Conservation (phyloP, 2,888 invertebrate species). For the Hyles lineata region DNA sequence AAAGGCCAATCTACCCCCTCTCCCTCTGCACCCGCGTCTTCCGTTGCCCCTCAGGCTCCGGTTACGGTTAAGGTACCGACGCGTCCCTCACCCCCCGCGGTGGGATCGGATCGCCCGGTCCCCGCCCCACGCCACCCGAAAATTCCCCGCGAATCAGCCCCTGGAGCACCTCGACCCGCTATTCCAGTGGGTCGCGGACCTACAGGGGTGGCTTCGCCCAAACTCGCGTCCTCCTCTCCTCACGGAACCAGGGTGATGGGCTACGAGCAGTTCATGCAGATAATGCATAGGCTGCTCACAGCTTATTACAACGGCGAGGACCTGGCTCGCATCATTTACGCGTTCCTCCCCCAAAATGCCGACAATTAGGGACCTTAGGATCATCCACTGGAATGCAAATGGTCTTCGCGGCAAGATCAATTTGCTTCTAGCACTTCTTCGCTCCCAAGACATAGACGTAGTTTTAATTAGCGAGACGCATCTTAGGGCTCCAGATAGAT, state of each 20-base stretch:
- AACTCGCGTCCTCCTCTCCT: no score
- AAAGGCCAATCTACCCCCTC: no score
- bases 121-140: background rate
- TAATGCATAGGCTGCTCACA: background rate
- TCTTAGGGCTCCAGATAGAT: no score
- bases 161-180: background rate
- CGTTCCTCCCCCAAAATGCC: background rate
- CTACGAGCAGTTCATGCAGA: no score
- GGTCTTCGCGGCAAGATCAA: conserved; percentile 5
- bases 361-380: background rate
- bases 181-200: background rate
- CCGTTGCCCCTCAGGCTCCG: no score
- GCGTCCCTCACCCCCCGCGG: no score
- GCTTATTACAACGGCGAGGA: background rate
- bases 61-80: no score
- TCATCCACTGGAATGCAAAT: conserved; percentile 10
- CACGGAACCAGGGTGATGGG: no score
- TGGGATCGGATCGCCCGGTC: background rate
- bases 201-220: no score
- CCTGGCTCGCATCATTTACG: background rate
- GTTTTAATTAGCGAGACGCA: conserved; percentile 9
- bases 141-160: background rate
- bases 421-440: background rate
- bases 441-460: background rate
- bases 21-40: no score